phyloP scores from a whole-genome alignment of 2,888 invertebrate species.

The Drosophila lutescens region DNA sequence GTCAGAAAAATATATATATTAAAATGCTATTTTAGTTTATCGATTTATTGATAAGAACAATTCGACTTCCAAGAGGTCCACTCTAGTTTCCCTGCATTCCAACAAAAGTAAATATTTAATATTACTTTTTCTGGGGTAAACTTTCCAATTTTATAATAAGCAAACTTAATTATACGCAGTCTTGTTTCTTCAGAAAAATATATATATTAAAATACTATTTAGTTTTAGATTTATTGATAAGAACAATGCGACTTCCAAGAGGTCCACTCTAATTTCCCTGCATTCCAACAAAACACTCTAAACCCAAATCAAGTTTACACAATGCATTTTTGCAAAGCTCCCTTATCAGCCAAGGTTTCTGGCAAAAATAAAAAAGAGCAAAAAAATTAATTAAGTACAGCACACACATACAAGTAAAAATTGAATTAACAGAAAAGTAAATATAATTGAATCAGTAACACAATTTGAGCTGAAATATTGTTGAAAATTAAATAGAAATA shows the following conservation, averaged over 20 bases:
- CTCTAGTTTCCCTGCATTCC: conserved; percentile 10
- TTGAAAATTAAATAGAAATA: conserved; percentile 22
- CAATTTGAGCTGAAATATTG: conserved; percentile 18
- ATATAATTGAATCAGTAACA: conserved; percentile 35
- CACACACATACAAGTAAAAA: neutral
- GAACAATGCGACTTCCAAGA: neutral
- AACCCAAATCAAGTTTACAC: conserved; percentile 23
- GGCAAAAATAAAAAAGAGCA: neutral
- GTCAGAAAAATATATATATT: too few relatives aligned
- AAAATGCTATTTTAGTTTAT: too few relatives aligned
- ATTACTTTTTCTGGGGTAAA: too few relatives aligned
- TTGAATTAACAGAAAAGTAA: conserved; percentile 29
- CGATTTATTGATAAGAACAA: neutral
- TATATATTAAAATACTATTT: too few relatives aligned
- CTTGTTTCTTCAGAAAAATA: too few relatives aligned
- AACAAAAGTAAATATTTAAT: too few relatives aligned
- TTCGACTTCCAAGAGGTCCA: conserved; percentile 8
- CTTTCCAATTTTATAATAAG: too few relatives aligned
- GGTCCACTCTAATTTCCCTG: conserved; percentile 26
- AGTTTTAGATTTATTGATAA: too few relatives aligned
- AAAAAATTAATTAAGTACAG: conserved; percentile 5
- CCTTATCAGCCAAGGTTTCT: conserved; percentile 25
- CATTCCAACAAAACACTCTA: conserved; percentile 1
- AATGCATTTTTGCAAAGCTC: conserved; percentile 20
- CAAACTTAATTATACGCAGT: too few relatives aligned